phyloP scores from a whole-genome alignment of 2,797 vertebrate species.

The Poecilia picta region DNA sequence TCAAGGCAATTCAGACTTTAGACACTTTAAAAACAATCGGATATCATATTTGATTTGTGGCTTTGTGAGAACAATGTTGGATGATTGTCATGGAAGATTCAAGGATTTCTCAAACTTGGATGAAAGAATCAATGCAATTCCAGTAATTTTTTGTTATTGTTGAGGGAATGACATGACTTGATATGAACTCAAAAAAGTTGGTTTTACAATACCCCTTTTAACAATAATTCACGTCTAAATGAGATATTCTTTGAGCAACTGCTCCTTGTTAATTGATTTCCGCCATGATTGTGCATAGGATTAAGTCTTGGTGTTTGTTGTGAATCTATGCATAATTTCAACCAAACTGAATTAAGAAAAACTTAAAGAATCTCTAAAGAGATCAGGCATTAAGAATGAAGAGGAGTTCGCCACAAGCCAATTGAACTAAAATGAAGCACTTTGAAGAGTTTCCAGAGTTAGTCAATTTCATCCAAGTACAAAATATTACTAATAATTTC shows the following conservation, averaged over 20 bases:
- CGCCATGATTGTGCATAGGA: neutral
- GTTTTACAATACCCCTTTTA: too few species aligned
- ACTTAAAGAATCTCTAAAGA: neutral
- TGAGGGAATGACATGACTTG: too few species aligned
- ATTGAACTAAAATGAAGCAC: neutral
- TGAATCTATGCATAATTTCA: neutral
- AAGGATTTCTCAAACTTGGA: too few species aligned
- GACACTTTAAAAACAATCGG: too few species aligned
- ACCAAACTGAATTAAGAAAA: neutral
- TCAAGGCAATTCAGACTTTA: too few species aligned
- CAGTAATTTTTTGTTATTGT: too few species aligned
- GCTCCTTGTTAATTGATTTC: neutral
- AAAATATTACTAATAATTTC: neutral
- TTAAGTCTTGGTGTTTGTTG: neutral
- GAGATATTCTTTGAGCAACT: neutral
- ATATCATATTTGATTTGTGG: too few species aligned
- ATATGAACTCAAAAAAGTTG: too few species aligned
- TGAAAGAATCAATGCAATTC: too few species aligned
- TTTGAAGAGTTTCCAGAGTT: neutral
- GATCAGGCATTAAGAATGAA: neutral
- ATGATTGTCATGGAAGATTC: too few species aligned
- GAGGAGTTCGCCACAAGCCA: neutral
- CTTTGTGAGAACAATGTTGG: too few species aligned
- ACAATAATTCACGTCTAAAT: too few species aligned
- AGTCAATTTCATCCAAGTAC: neutral